phyloP scores from a whole-genome alignment of 2,113 vertebrate species.

The Lampris megalopsis region DNA sequence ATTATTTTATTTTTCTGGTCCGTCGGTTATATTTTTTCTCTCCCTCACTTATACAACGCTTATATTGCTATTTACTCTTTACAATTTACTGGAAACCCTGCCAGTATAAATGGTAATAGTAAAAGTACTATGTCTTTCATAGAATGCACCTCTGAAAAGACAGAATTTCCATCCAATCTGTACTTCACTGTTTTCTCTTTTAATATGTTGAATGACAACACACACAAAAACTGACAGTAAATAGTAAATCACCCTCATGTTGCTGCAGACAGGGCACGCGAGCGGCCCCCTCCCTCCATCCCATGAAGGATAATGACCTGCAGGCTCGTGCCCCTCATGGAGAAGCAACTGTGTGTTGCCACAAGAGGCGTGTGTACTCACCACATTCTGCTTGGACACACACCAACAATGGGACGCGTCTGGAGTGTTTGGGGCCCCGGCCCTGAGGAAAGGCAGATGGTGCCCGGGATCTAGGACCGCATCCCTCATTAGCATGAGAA shows the following conservation, averaged over 20 bases:
- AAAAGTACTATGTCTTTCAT: too few relatives aligned
- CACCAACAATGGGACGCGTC: slow-evolving; percentile 78
- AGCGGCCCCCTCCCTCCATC: slow-evolving; percentile 48
- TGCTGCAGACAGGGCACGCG: slow-evolving; percentile 58
- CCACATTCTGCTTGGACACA: slow-evolving; percentile 82
- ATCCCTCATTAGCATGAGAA: slow-evolving; percentile 80
- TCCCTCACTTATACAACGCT: too few relatives aligned
- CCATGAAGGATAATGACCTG: slow-evolving; percentile 71
- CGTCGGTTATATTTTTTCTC: too few relatives aligned
- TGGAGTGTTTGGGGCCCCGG: slow-evolving; percentile 75
- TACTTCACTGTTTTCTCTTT: slow-evolving; percentile 30
- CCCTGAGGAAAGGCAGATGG: slow-evolving; percentile 81
- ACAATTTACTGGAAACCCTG: too few relatives aligned
- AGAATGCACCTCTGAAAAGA: neutral
- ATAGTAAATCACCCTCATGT: slow-evolving; percentile 27
- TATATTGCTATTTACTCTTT: too few relatives aligned
- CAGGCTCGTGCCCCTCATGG: slow-evolving; percentile 67
- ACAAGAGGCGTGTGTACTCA: slow-evolving; percentile 65
- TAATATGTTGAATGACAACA: slow-evolving; percentile 31
- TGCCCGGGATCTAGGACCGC: slow-evolving; percentile 63
- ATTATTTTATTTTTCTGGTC: too few relatives aligned
- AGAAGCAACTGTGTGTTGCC: slow-evolving; percentile 53
- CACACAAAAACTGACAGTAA: slow-evolving; percentile 39
- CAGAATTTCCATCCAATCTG: slow-evolving; percentile 11
- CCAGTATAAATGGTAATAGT: too few relatives aligned